A percentile compares a stretch with the other conserved stretches of the same genome.
Conservation (phyloP, 2,888 invertebrate species). For the Trypoxylon attenuatum region DNA sequence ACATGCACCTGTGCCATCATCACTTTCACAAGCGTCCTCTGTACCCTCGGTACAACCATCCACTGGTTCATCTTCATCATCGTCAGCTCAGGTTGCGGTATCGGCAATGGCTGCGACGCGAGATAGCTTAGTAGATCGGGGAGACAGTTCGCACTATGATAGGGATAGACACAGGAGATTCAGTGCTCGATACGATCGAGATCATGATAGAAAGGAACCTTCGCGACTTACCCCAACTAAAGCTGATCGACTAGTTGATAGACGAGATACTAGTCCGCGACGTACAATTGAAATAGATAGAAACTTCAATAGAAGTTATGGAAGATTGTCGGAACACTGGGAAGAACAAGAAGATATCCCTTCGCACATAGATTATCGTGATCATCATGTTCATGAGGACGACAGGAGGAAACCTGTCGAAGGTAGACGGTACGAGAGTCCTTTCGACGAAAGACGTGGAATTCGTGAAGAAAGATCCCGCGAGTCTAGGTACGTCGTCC, state of each 20-base stretch:
- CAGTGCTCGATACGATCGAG: slow-evolving; percentile 54
- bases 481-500: slow-evolving; percentile 64
- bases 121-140: slow-evolving; percentile 64
- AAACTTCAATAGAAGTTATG: slow-evolving; percentile 64
- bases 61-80: slow-evolving; percentile 40
- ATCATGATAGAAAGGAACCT: slow-evolving; percentile 64
- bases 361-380: slow-evolving; percentile 64
- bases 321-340: slow-evolving; percentile 68
- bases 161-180: slow-evolving; percentile 62
- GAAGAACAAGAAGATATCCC: slow-evolving; percentile 67
- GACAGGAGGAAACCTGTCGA: slow-evolving; percentile 65
- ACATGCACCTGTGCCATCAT: slow-evolving; percentile 29
- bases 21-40: slow-evolving; percentile 29
- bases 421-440: slow-evolving; percentile 72
- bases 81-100: slow-evolving; percentile 29
- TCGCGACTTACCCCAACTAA: slow-evolving; percentile 56
- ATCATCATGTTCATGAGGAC: slow-evolving; percentile 67
- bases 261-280: slow-evolving; percentile 66
- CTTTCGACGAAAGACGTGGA: slow-evolving; percentile 73
- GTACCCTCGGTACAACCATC: slow-evolving; percentile 37
- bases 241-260: slow-evolving; percentile 61
- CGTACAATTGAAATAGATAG: slow-evolving; percentile 65
- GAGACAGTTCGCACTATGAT: slow-evolving; percentile 58
- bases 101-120: slow-evolving; percentile 47
- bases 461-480: slow-evolving; percentile 72